Evolutionary conservation across 1,140 invertebrate genomes (phyloP).

Genomic region (Drosophila jambulina): DNA sequence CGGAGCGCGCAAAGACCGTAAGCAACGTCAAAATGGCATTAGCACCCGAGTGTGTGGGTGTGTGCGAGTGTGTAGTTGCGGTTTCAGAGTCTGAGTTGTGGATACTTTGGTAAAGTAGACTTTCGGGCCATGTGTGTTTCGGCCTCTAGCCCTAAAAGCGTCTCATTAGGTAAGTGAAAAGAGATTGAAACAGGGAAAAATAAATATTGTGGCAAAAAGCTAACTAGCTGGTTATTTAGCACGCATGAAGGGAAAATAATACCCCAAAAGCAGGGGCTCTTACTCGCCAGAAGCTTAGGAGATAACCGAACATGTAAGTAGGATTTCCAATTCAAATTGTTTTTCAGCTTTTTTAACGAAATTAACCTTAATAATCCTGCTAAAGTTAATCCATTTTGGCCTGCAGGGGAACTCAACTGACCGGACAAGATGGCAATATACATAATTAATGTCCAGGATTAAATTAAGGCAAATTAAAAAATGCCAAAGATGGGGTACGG

Average conservation of each 20-base stretch:
- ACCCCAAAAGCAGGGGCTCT: neutral
- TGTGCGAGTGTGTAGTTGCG: slow-evolving; percentile 33
- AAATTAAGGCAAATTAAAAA: slow-evolving; percentile 75
- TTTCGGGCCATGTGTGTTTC: slow-evolving; percentile 13
- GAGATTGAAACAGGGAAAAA: slow-evolving; percentile 16
- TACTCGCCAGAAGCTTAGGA: neutral
- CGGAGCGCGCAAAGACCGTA: slow-evolving; percentile 38
- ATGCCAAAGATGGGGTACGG: slow-evolving; percentile 27
- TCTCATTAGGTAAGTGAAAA: slow-evolving; percentile 54
- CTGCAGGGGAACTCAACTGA: slow-evolving; percentile 3
- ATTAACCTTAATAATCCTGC: neutral
- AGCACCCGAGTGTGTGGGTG: slow-evolving; percentile 35
- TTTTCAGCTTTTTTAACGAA: neutral
- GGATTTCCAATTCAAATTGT: neutral
- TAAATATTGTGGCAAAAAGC: slow-evolving; percentile 7
- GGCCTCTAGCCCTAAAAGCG: slow-evolving; percentile 28
- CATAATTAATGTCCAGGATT: slow-evolving; percentile 56
- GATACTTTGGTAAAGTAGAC: slow-evolving; percentile 8
- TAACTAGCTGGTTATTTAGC: slow-evolving; percentile 18
- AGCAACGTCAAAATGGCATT: slow-evolving; percentile 55
- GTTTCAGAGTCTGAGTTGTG: slow-evolving; percentile 32
- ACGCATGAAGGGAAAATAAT: slow-evolving; percentile 12
- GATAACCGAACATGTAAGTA: neutral
- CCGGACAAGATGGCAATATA: slow-evolving; percentile 24
- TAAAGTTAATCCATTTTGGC: slow-evolving; percentile 8